Evolutionary conservation across 1,140 invertebrate genomes (phyloP), one percentile per base, ranked within the genome.

Genomic region (Sinella curviseta): DNA sequence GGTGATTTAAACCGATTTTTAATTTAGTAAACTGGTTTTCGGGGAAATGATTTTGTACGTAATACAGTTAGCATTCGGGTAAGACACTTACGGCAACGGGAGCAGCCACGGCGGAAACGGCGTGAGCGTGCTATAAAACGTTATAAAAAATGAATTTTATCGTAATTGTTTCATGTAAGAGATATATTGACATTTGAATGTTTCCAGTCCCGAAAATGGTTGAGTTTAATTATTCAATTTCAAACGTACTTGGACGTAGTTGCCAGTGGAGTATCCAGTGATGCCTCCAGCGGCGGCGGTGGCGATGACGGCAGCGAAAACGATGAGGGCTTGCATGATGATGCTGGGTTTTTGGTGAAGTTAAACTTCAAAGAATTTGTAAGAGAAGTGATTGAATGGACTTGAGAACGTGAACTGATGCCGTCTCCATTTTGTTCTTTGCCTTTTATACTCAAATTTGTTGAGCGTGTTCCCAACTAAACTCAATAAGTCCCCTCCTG

Each of bases 51-150:
- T n/a, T n/a, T n/a, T n/a, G n/a, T n/a, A n/a, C n/a, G n/a, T n/a
- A n/a, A n/a, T n/a, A n/a, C n/a, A n/a, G n/a, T n/a, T n/a, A n/a
- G n/a, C n/a, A n/a, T n/a, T n/a, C n/a, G n/a, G n/a, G n/a, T n/a
- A n/a, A n/a, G 39, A 48, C 17, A 48, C 39, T 48, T 48, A 48
- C 39, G 17, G 39, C 57, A 60, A 26, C 57, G 12, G 57, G 57
- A 60, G 57, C 57, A 26, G 57, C 57, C 8, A 60, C 57, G 8
- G 57, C 14, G 24, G 57, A n/a, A n/a, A 26, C 57, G 24, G 57
- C 57, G 57, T 60, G 57, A 60, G 57, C 57, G 57, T 60, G 57
- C 39, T 48, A 48, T n/a, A n/a, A n/a, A n/a, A n/a, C n/a, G n/a
- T n/a, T n/a, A n/a, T n/a, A n/a, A n/a, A n/a, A n/a, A n/a, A n/a